phyloP scores from a whole-genome alignment of 2,888 invertebrate species.

The Serripes groenlandicus region DNA sequence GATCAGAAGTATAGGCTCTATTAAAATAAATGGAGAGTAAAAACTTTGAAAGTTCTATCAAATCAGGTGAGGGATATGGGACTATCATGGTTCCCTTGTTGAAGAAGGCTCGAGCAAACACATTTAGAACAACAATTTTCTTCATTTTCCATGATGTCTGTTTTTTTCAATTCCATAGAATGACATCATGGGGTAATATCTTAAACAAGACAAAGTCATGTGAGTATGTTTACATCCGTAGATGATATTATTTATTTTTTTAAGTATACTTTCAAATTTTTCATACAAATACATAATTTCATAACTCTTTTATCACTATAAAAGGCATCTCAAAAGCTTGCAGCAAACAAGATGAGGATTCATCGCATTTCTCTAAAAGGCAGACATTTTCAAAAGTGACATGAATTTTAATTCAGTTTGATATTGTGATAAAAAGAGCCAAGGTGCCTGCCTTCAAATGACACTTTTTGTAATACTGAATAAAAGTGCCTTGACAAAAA shows the following conservation, averaged over 20 bases:
- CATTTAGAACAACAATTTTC: too few species aligned
- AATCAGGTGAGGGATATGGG: neutral
- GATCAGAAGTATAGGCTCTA: too few species aligned
- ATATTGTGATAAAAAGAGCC: too few species aligned
- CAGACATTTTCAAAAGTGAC: neutral
- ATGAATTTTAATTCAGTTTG: too few species aligned
- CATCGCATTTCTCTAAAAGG: neutral
- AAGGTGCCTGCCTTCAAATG: too few species aligned
- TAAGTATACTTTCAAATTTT: constrained; percentile 24
- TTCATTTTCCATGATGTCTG: too few species aligned
- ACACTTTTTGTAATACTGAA: too few species aligned
- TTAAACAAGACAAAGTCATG: neutral
- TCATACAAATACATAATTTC: constrained; percentile 28
- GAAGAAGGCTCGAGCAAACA: too few species aligned
- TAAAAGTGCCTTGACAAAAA: too few species aligned
- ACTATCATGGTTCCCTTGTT: neutral
- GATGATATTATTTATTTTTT: constrained; percentile 22
- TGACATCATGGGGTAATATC: neutral
- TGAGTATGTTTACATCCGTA: constrained; percentile 3
- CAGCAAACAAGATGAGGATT: neutral
- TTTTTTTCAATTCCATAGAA: too few species aligned
- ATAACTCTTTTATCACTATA: constrained; percentile 22
- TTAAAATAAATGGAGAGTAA: too few species aligned
- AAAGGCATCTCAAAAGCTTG: constrained; percentile 13
- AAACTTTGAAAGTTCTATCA: too few species aligned